phyloP scores from a whole-genome alignment of 2,113 vertebrate genomes.

The Erythrocebus patas region DNA sequence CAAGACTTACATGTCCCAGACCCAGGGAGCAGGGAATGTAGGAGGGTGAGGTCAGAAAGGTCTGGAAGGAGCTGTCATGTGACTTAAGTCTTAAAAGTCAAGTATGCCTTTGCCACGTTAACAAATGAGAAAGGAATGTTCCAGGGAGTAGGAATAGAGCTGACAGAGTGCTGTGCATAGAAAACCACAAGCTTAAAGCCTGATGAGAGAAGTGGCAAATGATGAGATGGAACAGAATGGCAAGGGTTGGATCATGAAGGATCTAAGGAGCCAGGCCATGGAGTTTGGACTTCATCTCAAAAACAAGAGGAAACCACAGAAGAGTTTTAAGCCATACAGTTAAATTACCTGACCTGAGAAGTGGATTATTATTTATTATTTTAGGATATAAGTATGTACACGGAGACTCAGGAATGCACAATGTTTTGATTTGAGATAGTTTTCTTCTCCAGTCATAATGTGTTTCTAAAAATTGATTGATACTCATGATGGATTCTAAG shows the following conservation, averaged over 20 bases:
- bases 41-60: neutral
- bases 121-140: neutral
- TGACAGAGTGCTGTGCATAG: neutral
- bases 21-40: neutral
- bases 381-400: neutral
- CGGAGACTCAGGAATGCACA: neutral
- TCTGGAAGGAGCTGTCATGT: neutral
- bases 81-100: neutral
- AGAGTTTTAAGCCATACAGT: neutral
- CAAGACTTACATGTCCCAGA: too few species aligned
- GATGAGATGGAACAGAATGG: neutral
- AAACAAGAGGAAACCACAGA: neutral
- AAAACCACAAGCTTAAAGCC: neutral
- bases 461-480: neutral
- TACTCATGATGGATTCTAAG: neutral
- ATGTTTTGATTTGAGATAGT: neutral
- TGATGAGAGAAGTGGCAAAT: neutral
- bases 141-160: neutral
- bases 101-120: neutral
- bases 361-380: neutral
- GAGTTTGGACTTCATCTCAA: neutral
- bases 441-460: neutral
- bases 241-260: neutral
- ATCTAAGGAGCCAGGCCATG: neutral
- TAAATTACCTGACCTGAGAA: neutral